Conservation (phyloP, 2,113 vertebrate species). For the human region GRCh38 chr17:28652001-28652500, state of each 20-base stretch:
- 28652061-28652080: neutral
- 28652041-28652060: neutral
- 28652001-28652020: slow-evolving; percentile 7
- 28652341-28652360: too few species aligned
- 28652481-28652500: too few species aligned
- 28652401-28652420: too few species aligned
- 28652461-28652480: too few species aligned
- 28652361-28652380: too few species aligned
- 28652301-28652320: neutral
- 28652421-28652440: too few species aligned
- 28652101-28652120: neutral
- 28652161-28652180: neutral
- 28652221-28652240: neutral
- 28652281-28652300: neutral
- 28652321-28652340: too few species aligned
- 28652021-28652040: neutral
- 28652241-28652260: neutral
- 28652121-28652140: neutral
- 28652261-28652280: neutral
- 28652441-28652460: too few species aligned
- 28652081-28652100: neutral
- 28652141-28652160: neutral
- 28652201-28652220: neutral
- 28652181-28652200: neutral
- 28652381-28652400: too few species aligned